Evolutionary conservation across 2,113 vertebrate species (phyloP).

Genomic region (Lutjanus erythropterus): DNA sequence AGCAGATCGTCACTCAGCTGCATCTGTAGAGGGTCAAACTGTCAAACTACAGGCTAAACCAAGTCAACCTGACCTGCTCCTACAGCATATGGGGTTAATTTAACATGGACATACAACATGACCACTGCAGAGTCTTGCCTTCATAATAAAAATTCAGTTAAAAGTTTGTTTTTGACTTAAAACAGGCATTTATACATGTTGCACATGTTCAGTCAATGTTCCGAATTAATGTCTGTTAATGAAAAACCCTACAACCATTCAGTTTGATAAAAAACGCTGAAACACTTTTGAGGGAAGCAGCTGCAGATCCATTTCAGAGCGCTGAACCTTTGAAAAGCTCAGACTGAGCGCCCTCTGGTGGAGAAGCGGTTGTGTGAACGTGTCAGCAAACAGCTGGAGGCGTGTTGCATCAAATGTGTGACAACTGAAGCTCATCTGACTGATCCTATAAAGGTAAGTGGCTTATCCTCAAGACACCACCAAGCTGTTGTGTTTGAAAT

Average conservation of each 20-base stretch:
- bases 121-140: background rate
- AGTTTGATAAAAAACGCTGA: background rate
- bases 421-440: slow-evolving; percentile 37
- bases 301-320: background rate
- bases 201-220: background rate
- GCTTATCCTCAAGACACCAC: slow-evolving; percentile 22
- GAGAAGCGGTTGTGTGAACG: background rate
- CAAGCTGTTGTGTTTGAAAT: slow-evolving; percentile 15
- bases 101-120: background rate
- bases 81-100: background rate
- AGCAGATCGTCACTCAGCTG: background rate
- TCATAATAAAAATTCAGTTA: background rate
- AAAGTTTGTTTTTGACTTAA: background rate
- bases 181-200: slow-evolving; percentile 4
- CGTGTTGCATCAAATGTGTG: slow-evolving; percentile 12
- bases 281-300: too few species aligned
- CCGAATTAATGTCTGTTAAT: background rate
- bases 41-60: slow-evolving; percentile 1
- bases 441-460: slow-evolving; percentile 61
- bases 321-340: slow-evolving; percentile 17
- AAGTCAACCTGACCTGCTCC: slow-evolving; percentile 10
- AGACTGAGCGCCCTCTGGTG: slow-evolving; percentile 44
- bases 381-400: slow-evolving; percentile 8
- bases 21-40: background rate
- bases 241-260: background rate